These are phyloP conservation scores for Calypte anna DNA, from an alignment of 2,113 vertebrate species.

Conservation along the genomic window DNA sequence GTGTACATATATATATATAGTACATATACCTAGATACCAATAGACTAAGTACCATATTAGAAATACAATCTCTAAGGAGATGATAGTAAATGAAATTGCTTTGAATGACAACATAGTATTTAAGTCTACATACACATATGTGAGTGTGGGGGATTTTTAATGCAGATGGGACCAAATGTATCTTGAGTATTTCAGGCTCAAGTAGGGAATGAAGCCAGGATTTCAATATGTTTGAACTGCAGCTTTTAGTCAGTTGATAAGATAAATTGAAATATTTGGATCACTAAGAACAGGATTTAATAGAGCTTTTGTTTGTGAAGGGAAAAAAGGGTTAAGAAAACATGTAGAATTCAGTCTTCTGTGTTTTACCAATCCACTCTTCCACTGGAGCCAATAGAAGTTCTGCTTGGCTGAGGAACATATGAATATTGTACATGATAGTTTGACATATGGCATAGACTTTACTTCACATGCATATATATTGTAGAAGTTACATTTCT, in stretches of 20 bases:
- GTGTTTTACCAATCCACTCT: not conserved
- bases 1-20: too few species aligned
- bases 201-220: not conserved
- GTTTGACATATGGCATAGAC: not conserved
- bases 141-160: not conserved
- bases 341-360: rapidly evolving
- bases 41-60: not conserved
- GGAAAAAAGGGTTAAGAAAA: rapidly evolving
- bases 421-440: rapidly evolving
- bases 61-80: not conserved
- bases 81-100: not conserved
- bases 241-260: not conserved
- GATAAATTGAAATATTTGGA: not conserved
- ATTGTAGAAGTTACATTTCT: not conserved
- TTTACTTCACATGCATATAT: not conserved
- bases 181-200: not conserved
- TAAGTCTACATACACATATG: not conserved
- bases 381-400: not conserved
- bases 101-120: not conserved
- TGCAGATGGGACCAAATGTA: not conserved
- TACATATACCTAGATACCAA: not conserved
- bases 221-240: not conserved
- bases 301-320: not conserved
- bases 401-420: not conserved
- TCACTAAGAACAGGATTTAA: not conserved